Evolutionary conservation across 1,140 invertebrate genomes (phyloP).

Genomic region (Lepidostoma basale): DNA sequence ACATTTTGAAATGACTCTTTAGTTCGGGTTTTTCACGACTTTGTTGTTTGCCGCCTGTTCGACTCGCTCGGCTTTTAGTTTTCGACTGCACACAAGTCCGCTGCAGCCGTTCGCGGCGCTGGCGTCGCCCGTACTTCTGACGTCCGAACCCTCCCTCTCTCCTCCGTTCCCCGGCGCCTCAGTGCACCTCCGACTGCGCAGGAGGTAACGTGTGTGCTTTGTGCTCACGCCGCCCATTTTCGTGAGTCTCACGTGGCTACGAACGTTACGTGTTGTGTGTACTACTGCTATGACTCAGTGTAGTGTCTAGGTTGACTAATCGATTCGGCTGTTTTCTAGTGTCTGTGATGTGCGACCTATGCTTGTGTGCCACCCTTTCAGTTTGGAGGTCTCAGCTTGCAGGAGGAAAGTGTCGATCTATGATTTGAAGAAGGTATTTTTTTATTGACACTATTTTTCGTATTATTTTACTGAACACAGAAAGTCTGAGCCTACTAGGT

Average conservation of each 20-base stretch:
- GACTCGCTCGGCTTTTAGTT: not conserved
- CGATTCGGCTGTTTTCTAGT: conserved; percentile 1
- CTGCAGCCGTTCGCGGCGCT: conserved; percentile 20
- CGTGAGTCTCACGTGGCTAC: conserved; percentile 21
- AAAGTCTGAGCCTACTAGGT: too few species aligned
- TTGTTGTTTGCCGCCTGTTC: not conserved
- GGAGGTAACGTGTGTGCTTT: not conserved
- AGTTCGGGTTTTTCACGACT: too few species aligned
- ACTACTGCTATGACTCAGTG: conserved; percentile 25
- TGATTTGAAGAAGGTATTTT: conserved; percentile 21
- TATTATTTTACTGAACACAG: too few species aligned
- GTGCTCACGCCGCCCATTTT: not conserved
- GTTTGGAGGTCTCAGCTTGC: conserved; percentile 10
- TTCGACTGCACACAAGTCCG: conserved; percentile 3
- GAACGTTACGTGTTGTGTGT: conserved; percentile 29
- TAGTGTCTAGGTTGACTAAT: conserved; percentile 20
- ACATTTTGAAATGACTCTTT: too few species aligned
- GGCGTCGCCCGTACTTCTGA: not conserved
- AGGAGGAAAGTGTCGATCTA: not conserved
- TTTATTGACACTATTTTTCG: too few species aligned
- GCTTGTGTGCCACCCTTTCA: not conserved
- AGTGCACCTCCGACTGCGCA: conserved; percentile 28
- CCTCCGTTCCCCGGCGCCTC: not conserved
- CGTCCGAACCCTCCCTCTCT: conserved; percentile 10
- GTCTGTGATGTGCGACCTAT: conserved; percentile 24